These are phyloP conservation scores for Hetaerina titia DNA, from an alignment of 2,888 invertebrate genomes.

Conservation along the genomic window DNA sequence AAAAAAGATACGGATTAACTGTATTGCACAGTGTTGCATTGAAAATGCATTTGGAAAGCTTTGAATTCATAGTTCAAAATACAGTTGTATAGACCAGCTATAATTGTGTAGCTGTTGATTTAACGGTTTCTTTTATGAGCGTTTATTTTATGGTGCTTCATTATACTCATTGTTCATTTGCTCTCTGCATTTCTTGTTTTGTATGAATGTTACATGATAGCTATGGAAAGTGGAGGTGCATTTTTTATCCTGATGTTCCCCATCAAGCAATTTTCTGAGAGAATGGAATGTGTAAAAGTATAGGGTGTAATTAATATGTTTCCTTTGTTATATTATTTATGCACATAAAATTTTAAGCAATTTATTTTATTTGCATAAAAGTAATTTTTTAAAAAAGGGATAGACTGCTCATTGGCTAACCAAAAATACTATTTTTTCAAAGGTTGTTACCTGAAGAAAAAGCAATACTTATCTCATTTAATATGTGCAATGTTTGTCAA, in stretches of 20 bases:
- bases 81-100: constrained; percentile 66
- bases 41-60: constrained; percentile 67
- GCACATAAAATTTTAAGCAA: constrained; percentile 58
- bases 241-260: constrained; percentile 66
- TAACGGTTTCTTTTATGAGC: constrained; percentile 60
- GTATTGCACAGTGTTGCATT: constrained; percentile 67
- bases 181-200: constrained; percentile 55
- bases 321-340: constrained; percentile 63
- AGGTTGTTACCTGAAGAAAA: constrained; percentile 72
- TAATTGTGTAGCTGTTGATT: constrained; percentile 67
- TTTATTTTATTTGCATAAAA: constrained; percentile 67
- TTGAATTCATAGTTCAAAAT: constrained; percentile 62
- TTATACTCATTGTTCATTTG: constrained; percentile 49
- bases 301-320: constrained; percentile 59
- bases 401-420: constrained; percentile 66
- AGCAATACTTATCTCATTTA: constrained; percentile 71
- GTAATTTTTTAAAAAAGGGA: constrained; percentile 66
- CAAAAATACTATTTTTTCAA: constrained; percentile 71
- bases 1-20: constrained; percentile 67
- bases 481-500: constrained; percentile 67
- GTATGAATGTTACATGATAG: constrained; percentile 51
- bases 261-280: constrained; percentile 47
- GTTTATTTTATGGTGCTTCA: constrained; percentile 65
- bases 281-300: constrained; percentile 56
- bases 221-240: constrained; percentile 58